phyloP scores from a whole-genome alignment of 1,140 invertebrate genomes.

The Brachionus koreanus region DNA sequence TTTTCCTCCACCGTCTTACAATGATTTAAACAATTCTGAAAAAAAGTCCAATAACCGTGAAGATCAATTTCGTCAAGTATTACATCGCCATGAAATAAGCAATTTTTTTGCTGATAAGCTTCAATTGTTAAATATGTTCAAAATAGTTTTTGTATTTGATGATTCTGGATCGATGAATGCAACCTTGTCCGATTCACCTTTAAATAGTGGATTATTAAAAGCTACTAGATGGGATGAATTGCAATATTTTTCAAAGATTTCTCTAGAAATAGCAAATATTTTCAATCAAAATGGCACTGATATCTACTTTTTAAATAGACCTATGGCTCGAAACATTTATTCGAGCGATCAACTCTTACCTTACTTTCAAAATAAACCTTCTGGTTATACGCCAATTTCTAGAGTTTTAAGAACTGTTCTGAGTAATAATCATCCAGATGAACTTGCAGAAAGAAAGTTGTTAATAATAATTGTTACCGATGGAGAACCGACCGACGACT shows the following conservation, averaged over 20 bases:
- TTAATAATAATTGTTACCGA: constrained; percentile 21
- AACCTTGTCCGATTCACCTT: neutral
- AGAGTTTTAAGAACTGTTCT: neutral
- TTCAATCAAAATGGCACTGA: constrained; percentile 22
- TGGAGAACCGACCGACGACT: constrained; percentile 21
- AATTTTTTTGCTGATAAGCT: constrained; percentile 14
- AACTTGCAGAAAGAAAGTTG: neutral
- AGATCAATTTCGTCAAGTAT: neutral
- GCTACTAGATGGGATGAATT: constrained; percentile 37
- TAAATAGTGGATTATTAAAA: neutral
- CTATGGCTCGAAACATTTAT: neutral
- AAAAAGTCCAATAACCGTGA: neutral
- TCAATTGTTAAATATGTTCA: constrained; percentile 26
- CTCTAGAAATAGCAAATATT: constrained; percentile 8
- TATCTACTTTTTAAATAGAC: constrained; percentile 28
- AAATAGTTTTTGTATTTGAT: constrained; percentile 40
- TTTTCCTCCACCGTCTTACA: neutral
- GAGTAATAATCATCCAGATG: neutral
- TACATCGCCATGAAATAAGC: constrained; percentile 21
- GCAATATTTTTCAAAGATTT: constrained; percentile 1
- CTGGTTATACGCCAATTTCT: constrained; percentile 1
- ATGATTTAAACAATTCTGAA: neutral
- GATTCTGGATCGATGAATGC: constrained; percentile 37
- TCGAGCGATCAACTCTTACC: neutral
- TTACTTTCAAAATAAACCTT: constrained; percentile 2